Percentiles rank a stretch among this genome's conserved stretches.
These are phyloP conservation scores for Dysdera silvatica DNA, from an alignment of 1,140 invertebrate genomes.

Conservation along the genomic window DNA sequence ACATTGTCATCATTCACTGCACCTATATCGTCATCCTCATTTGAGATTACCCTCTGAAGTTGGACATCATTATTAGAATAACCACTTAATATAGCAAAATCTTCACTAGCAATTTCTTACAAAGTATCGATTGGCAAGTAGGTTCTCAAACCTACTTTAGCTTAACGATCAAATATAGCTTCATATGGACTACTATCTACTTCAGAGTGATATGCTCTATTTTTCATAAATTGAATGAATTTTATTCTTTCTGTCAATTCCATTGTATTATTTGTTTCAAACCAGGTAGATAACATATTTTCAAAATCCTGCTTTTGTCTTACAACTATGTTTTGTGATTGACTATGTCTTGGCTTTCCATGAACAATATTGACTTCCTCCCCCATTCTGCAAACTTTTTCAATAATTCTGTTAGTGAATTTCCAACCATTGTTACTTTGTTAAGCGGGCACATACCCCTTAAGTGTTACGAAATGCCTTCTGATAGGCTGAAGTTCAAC, in stretches of 20 bases:
- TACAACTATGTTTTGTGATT: conserved; percentile 38
- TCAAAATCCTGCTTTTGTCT: conserved; percentile 29
- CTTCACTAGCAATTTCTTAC: neutral
- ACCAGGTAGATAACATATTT: conserved; percentile 37
- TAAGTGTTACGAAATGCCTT: no score
- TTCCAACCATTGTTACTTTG: neutral
- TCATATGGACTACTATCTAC: conserved; percentile 27
- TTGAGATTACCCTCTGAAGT: conserved; percentile 1
- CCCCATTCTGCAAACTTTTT: conserved; percentile 28
- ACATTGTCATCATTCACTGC: neutral
- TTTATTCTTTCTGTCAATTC: neutral
- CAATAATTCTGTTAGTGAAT: conserved; percentile 5
- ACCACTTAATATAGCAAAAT: neutral
- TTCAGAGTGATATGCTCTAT: conserved; percentile 9
- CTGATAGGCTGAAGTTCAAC: no score
- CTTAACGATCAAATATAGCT: conserved; percentile 27
- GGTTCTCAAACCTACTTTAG: neutral
- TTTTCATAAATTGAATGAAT: conserved; percentile 31
- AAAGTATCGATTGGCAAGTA: neutral
- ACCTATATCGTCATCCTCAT: neutral
- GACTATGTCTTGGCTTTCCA: conserved; percentile 39
- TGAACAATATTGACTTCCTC: conserved; percentile 42
- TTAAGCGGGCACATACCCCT: no score
- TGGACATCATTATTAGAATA: neutral
- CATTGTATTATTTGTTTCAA: conserved; percentile 5